Evolutionary conservation across 2,888 invertebrate species (phyloP), one percentile per base, ranked within the genome.

Genomic region (Pristionchus arcanus): DNA sequence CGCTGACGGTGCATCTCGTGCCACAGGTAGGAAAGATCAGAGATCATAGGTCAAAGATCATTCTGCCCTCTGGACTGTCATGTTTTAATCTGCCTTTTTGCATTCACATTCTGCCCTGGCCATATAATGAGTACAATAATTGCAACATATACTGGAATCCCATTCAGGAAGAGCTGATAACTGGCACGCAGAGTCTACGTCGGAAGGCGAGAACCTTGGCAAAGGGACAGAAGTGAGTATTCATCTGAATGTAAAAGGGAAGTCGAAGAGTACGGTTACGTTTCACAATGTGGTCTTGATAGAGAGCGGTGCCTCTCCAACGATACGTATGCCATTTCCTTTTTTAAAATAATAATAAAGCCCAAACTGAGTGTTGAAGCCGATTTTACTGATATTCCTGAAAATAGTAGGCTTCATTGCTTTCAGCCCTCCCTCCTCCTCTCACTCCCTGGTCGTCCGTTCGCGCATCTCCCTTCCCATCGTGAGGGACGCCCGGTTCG

Each of bases 1-100:
- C 96, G 15, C 94, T 95, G 88, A 94, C 95, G 3, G 94, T 96
- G 37, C 95, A 95, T 87, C 83, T 89, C 25, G 53, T 83, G 37
- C 66, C 89, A 11, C 74, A 68, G 37, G 74, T 74, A 25, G 0
- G 28, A 28, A 68, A 68, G 25, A 68, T 68, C 68, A 68, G 9
- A 68, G 25, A n/a, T 68, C 28, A 2, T 11, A 11, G 3, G n/a
- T 59, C n/a, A n/a, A n/a, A n/a, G n/a, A n/a, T n/a, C n/a, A n/a
- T n/a, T n/a, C n/a, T n/a, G n/a, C n/a, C n/a, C n/a, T n/a, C n/a
- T n/a, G n/a, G n/a, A n/a, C n/a, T n/a, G n/a, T n/a, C n/a, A n/a
- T n/a, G n/a, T n/a, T n/a, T n/a, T n/a, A n/a, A n/a, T n/a, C n/a
- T n/a, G n/a, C n/a, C n/a, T n/a, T n/a, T n/a, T n/a, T n/a, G n/a